Evolutionary conservation across 2,113 vertebrate genomes (phyloP), one percentile per base, ranked within the genome.

Genomic region (Anthoscopus minutus): DNA sequence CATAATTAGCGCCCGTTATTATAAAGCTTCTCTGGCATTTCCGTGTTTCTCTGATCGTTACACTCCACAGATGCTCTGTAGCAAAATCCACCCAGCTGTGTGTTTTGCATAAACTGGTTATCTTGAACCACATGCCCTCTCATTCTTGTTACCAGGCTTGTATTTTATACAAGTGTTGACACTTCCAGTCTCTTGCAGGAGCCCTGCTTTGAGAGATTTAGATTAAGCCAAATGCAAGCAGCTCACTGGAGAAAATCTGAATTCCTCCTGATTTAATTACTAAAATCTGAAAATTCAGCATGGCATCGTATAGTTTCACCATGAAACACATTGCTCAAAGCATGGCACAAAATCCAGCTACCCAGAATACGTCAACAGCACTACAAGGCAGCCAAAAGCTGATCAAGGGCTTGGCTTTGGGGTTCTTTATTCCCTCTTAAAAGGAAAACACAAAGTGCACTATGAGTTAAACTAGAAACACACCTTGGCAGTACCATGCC

Each of bases 31-130:
- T 81, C 44, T 1, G 19, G 80, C 53, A 92, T 88, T 92, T 94
- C 86, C 57, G 25, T 60, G 74, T 88, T 88, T 86, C 80, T 90
- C 76, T 88, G 45, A 95, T 84, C 61, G 24, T 48, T 65, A 38
- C 28, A 47, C 42, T 28, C 51, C 35, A 62, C 31, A 60, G 66
- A 88, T 8, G 37, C 47, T 30, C 79, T 23, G 37, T 0, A 83
- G 72, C 48, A 94, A 95, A 94, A 84, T 81, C 88, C 65, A 92
- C 53, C 86, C 78, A 87, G 91, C 86, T 90, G 72, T 28, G 69
- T 35, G 50, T 86, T 94, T 84, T 86, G 89, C 95, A 92, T 89
- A 91, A 95, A 95, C 65, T 87, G 72, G 88, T 95, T 94, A 93
- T 93, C 86, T 95, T 67, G 72, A 94, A 81, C 88, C 73, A 78